Evolutionary conservation across 1,140 invertebrate species (phyloP).

Genomic region (Drosophila mojavensis): DNA sequence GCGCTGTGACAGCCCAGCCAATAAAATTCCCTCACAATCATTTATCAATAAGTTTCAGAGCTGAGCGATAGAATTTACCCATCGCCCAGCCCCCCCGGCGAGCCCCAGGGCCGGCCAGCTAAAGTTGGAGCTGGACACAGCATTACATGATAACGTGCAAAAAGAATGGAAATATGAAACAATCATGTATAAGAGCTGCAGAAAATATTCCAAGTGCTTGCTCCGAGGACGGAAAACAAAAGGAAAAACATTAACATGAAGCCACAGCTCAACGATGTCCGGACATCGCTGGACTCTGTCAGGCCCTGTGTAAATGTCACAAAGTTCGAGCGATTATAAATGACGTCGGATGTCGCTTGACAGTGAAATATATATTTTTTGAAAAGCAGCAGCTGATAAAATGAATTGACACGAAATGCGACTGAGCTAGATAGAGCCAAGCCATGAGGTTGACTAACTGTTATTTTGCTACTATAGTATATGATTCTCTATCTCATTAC

Average conservation of each 20-base stretch:
- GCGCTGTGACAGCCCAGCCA: conserved; percentile 54
- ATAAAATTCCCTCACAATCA: conserved; percentile 80
- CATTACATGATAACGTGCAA: conserved; percentile 22
- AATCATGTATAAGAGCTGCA: conserved; percentile 54
- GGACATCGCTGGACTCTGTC: not conserved
- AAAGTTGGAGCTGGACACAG: not conserved
- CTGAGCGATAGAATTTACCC: conserved; percentile 8
- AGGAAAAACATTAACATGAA: conserved; percentile 38
- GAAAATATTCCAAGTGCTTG: conserved; percentile 54
- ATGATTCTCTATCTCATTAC: too few species aligned
- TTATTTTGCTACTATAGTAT: too few species aligned
- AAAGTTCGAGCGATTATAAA: conserved; percentile 74
- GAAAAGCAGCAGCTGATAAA: not conserved
- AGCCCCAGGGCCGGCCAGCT: not conserved
- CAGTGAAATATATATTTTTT: conserved; percentile 45
- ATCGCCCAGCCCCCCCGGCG: not conserved
- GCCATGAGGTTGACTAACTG: too few species aligned
- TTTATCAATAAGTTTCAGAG: conserved; percentile 68
- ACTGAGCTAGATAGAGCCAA: too few species aligned
- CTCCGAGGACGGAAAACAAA: not conserved
- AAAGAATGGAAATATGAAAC: conserved; percentile 73
- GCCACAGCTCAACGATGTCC: conserved; percentile 9
- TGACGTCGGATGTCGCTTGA: conserved; percentile 49
- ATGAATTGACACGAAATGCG: not conserved
- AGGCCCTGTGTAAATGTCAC: conserved; percentile 71